Base-by-base conservation (phyloP, 2,113 vertebrate genomes). In the Excalfactoria chinensis region DNA sequence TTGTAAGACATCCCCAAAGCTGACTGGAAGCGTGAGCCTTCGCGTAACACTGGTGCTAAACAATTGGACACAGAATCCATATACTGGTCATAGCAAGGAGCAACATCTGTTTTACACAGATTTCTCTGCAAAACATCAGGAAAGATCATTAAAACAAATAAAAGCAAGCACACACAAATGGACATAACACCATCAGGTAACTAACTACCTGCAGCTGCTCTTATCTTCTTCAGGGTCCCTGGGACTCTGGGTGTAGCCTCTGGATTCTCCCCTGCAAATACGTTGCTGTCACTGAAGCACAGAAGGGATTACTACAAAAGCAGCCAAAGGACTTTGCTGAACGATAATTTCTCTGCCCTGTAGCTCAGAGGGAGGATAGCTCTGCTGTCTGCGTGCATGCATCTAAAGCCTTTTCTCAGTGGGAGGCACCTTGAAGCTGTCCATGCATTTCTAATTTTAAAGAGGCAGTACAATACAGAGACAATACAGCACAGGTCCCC, bases 381-480 rank as follows among this genome's bases (percentile, higher is more conserved):
- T 94, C 81, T 0, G 22, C 84, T 93, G 87, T 22, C 92, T 95
- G 82, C 72, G 37, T 93, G 92, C 78, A 15, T 90, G 95, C 89
- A 90, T 94, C 95, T 91, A 92, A 95, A 95, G 89, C 91, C 88
- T 94, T 84, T 76, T 86, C 95, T 90, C 77, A 68, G 95, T 96
- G 94, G 97, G 97, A 96, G 96, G 97, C 93, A 94, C 95, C 94
- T 94, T 90, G 86, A 93, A 86, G 93, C 93, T 94, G 76, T 48
- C 86, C 67, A 4, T 84, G 95, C 95, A 92, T 95, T 89, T 94
- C 87, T 94, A 96, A 95, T 96, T 95, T 97, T 97, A 97, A 97
- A 97, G 97, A 96, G 94, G 80, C 95, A 97, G 96, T 35, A 53
- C 78, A 1, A 69, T 58, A 58, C 3, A 1, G 86, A 87, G 62